These are phyloP conservation scores for Aspidiotus destructor DNA, from an alignment of 2,888 invertebrate genomes.

Conservation along the genomic window DNA sequence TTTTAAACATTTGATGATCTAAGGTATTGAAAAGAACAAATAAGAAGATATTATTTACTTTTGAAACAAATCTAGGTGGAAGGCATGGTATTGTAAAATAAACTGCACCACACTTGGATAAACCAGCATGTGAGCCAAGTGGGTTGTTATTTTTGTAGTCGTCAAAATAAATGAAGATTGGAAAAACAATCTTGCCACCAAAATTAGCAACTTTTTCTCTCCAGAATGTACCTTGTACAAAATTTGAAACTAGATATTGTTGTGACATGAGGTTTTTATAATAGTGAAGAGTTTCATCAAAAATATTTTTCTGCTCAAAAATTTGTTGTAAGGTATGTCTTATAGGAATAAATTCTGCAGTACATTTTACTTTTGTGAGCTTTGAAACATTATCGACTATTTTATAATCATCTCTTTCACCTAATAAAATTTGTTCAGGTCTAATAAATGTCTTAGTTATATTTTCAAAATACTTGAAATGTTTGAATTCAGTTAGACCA, in stretches of 20 bases:
- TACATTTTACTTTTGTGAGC: neutral
- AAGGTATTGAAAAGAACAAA: slow-evolving; percentile 33
- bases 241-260: slow-evolving; percentile 32
- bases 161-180: slow-evolving; percentile 34
- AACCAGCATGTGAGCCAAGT: slow-evolving; percentile 34
- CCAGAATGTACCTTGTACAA: slow-evolving; percentile 34
- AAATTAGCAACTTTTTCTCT: slow-evolving; percentile 24
- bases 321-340: neutral
- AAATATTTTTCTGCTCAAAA: slow-evolving; percentile 2
- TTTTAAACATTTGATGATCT: slow-evolving; percentile 8
- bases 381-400: neutral
- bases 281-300: neutral
- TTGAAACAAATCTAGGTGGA: slow-evolving; percentile 33
- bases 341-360: slow-evolving; percentile 2
- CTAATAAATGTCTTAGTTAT: neutral
- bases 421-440: neutral
- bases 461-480: neutral
- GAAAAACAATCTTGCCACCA: slow-evolving; percentile 23
- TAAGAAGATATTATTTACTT: slow-evolving; percentile 28
- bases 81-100: slow-evolving; percentile 34
- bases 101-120: slow-evolving; percentile 32
- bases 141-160: slow-evolving; percentile 35
- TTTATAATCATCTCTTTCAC: slow-evolving; percentile 6
- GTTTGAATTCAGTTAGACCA: neutral
- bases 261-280: neutral